These are phyloP conservation scores for Ophonus ardosiacus DNA, from an alignment of 2,888 invertebrate genomes.

Conservation along the genomic window DNA sequence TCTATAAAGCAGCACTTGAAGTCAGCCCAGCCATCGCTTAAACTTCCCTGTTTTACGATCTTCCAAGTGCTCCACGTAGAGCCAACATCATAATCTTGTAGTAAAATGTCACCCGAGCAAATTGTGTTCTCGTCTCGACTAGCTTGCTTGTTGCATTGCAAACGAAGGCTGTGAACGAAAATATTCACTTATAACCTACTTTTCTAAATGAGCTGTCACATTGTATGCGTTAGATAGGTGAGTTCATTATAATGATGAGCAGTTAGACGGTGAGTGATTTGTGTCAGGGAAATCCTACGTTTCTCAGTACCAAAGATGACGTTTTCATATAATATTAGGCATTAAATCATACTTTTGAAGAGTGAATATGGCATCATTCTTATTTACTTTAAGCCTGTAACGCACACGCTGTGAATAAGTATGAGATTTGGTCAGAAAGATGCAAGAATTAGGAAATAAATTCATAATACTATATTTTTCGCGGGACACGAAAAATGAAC, in stretches of 20 bases:
- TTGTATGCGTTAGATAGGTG: constrained; percentile 27
- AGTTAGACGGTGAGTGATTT: constrained; percentile 12
- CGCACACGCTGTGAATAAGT: background rate
- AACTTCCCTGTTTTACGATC: constrained; percentile 32
- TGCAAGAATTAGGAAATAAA: too few species aligned
- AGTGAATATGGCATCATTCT: background rate
- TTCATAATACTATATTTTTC: too few species aligned
- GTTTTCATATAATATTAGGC: background rate
- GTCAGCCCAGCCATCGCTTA: background rate
- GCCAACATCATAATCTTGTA: constrained; percentile 34
- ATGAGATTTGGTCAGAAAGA: too few species aligned
- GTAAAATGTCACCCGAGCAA: constrained; percentile 37
- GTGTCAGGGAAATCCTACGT: constrained; percentile 26
- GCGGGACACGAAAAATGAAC: too few species aligned
- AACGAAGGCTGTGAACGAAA: constrained; percentile 7
- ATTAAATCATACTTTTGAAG: background rate
- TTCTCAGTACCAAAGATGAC: background rate
- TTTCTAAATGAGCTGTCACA: constrained; percentile 21
- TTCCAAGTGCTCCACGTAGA: constrained; percentile 19
- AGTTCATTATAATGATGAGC: constrained; percentile 30
- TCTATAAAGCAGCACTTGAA: background rate
- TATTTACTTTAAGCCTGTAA: background rate
- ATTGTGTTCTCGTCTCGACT: background rate
- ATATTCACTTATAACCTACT: constrained; percentile 29
- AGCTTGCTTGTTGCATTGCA: constrained; percentile 16